phyloP scores from a whole-genome alignment of 2,113 vertebrate species.

The Anguilla japonica region DNA sequence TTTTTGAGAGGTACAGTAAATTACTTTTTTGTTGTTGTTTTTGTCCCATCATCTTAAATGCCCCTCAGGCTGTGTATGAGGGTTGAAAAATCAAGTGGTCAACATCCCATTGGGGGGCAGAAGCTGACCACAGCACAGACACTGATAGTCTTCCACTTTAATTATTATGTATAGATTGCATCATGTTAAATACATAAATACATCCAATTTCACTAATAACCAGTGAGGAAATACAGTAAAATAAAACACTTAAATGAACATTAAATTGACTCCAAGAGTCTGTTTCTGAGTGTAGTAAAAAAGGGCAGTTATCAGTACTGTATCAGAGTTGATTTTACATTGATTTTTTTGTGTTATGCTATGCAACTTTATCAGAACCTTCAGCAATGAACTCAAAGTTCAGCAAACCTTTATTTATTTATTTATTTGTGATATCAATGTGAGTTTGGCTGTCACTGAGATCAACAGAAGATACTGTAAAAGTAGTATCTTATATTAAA shows the following conservation, averaged over 20 bases:
- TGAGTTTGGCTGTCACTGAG: not conserved
- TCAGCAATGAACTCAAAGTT: no score
- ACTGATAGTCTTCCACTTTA: conserved; percentile 43
- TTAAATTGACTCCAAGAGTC: no score
- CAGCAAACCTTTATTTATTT: no score
- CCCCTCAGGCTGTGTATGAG: conserved; percentile 60
- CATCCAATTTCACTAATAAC: no score
- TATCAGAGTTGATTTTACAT: no score
- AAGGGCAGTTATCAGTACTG: no score
- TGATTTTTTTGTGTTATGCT: no score
- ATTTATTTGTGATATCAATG: not conserved
- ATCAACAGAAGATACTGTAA: not conserved
- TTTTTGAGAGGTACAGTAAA: conserved; percentile 62
- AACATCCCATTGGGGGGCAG: conserved; percentile 58
- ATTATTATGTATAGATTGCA: conserved; percentile 25
- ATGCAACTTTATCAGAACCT: no score
- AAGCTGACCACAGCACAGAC: conserved; percentile 67
- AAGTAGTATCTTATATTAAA: not conserved
- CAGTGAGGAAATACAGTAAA: no score
- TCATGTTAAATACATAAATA: no score
- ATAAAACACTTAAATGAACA: no score
- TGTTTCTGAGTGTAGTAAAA: no score
- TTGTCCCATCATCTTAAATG: conserved; percentile 48
- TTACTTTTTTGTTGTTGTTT: conserved; percentile 56
- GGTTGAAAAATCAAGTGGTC: conserved; percentile 55